These are phyloP conservation scores for Aradophagus sp. DNA, from an alignment of 1,140 invertebrate genomes.

Conservation along the genomic window DNA sequence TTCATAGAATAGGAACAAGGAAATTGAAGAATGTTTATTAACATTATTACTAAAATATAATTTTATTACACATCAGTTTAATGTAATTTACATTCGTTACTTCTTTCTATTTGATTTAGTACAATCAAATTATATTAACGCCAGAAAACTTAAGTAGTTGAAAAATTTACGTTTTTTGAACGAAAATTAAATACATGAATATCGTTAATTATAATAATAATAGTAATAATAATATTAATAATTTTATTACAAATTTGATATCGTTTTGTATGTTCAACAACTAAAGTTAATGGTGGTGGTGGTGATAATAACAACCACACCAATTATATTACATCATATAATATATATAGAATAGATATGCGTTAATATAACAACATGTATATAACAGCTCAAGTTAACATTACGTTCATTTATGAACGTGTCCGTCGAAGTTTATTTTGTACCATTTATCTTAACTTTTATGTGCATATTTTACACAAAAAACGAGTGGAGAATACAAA, in stretches of 20 bases:
- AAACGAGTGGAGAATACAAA: too few species aligned
- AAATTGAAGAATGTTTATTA: background rate
- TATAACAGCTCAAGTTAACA: too few species aligned
- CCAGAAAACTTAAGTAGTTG: too few species aligned
- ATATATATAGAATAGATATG: conserved; percentile 20
- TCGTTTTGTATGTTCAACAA: conserved; percentile 4
- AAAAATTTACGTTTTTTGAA: too few species aligned
- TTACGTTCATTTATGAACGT: too few species aligned
- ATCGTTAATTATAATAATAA: conserved; percentile 7
- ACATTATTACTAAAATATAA: conserved; percentile 37
- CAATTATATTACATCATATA: conserved; percentile 15
- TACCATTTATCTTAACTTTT: too few species aligned
- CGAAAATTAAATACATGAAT: conserved; percentile 5
- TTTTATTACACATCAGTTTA: conserved; percentile 11
- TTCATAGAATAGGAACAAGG: too few species aligned
- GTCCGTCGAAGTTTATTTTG: too few species aligned
- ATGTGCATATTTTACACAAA: too few species aligned
- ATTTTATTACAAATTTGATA: conserved; percentile 6
- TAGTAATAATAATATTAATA: conserved; percentile 7
- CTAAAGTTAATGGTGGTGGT: background rate
- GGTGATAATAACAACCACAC: conserved; percentile 6
- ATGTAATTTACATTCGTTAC: conserved; percentile 17
- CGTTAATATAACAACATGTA: conserved; percentile 29
- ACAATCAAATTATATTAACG: conserved; percentile 1
- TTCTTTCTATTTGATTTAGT: background rate